Percentiles rank a stretch among this genome's conserved stretches.
These are phyloP conservation scores for Drosophila oshimai DNA, from an alignment of 1,140 invertebrate species.

Conservation along the genomic window DNA sequence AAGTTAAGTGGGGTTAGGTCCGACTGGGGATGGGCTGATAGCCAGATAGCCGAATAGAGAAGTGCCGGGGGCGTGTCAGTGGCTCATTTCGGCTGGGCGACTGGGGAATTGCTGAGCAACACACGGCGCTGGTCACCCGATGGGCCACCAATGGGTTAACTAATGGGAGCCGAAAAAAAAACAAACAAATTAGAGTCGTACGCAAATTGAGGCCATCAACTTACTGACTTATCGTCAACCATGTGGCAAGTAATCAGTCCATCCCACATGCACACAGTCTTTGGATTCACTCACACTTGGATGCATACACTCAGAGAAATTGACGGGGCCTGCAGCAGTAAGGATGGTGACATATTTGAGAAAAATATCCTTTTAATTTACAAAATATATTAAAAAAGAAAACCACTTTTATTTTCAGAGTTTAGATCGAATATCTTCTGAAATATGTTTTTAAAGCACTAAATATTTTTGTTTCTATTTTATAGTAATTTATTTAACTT, in stretches of 20 bases:
- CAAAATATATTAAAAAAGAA: no score
- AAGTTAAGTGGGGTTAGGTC: slow-evolving; percentile 15
- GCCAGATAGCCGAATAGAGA: neutral
- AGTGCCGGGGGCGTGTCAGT: slow-evolving; percentile 16
- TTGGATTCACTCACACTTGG: neutral
- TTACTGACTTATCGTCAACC: slow-evolving; percentile 42
- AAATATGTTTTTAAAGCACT: no score
- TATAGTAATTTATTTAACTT: no score
- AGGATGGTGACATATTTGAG: no score
- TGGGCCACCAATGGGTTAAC: slow-evolving; percentile 39
- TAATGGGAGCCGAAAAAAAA: slow-evolving; percentile 17
- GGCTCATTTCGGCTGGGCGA: neutral
- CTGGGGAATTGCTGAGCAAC: slow-evolving; percentile 16
- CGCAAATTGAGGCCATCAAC: slow-evolving; percentile 38
- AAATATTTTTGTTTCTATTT: no score
- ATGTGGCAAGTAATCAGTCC: slow-evolving; percentile 31
- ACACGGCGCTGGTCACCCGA: slow-evolving; percentile 18
- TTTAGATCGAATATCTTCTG: no score
- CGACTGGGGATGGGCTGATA: slow-evolving; percentile 2
- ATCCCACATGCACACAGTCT: neutral
- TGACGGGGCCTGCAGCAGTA: neutral
- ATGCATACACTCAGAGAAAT: slow-evolving; percentile 10
- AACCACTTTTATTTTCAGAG: no score
- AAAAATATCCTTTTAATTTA: neutral
- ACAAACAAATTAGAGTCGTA: slow-evolving; percentile 42